Percentiles rank a stretch among this genome's conserved stretches.
Conservation (phyloP, 2,888 invertebrate species). For the Caenorhabditis afra region DNA sequence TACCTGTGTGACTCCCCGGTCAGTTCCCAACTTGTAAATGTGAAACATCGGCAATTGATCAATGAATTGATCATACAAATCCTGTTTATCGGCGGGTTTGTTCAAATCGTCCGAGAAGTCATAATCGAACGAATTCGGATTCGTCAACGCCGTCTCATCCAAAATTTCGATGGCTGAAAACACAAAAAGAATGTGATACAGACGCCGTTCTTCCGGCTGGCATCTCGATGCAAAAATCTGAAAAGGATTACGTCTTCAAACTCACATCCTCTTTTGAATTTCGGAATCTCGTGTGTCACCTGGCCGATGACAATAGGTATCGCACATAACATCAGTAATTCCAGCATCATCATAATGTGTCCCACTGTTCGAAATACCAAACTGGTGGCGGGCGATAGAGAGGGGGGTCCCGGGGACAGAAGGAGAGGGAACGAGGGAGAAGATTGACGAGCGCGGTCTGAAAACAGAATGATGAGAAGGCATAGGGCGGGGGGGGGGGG, state of each 20-base stretch:
- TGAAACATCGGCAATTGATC: conserved; percentile 65
- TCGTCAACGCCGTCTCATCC: conserved; percentile 65
- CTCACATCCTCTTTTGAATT: conserved; percentile 64
- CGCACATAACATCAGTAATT: conserved; percentile 13
- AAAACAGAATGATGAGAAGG: conserved; percentile 26
- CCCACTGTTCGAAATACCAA: conserved; percentile 1
- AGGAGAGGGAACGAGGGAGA: neutral
- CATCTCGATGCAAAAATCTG: too few relatives aligned
- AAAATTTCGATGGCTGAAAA: conserved; percentile 59
- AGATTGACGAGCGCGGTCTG: conserved; percentile 40
- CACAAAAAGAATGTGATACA: neutral
- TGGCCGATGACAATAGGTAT: conserved; percentile 1
- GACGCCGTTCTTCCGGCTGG: too few relatives aligned
- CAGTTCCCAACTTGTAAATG: conserved; percentile 57
- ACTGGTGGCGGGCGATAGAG: neutral
- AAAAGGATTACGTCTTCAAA: conserved; percentile 7
- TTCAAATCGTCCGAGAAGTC: conserved; percentile 66
- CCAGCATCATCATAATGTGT: conserved; percentile 27
- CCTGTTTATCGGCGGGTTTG: conserved; percentile 62
- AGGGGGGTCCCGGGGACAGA: neutral
- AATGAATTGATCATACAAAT: conserved; percentile 66
- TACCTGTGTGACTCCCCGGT: conserved; percentile 64
- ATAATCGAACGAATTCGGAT: conserved; percentile 69
- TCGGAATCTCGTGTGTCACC: conserved; percentile 50
- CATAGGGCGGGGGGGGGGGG: conserved; percentile 1